phyloP scores from a whole-genome alignment of 2,888 invertebrate genomes.

The Corbicula japonica region DNA sequence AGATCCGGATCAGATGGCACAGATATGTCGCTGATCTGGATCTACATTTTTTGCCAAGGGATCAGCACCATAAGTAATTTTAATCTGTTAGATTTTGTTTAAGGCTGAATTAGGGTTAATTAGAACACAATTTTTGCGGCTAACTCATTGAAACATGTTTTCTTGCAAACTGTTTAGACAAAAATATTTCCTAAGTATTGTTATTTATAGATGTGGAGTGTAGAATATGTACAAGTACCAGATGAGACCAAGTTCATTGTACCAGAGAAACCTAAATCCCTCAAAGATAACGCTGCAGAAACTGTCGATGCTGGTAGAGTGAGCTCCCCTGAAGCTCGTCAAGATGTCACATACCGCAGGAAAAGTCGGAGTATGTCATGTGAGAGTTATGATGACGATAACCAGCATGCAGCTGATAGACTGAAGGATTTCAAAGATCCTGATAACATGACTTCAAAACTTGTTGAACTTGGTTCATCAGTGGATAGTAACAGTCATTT shows the following conservation, averaged over 20 bases:
- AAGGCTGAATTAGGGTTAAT: no score
- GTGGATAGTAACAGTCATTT: slow-evolving; percentile 83
- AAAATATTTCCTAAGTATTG: neutral
- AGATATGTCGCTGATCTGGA: no score
- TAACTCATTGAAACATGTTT: no score
- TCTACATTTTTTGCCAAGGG: no score
- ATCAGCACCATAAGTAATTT: no score
- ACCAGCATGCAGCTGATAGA: slow-evolving; percentile 74
- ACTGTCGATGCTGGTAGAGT: slow-evolving; percentile 39
- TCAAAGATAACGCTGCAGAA: slow-evolving; percentile 38
- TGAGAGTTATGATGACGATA: slow-evolving; percentile 78
- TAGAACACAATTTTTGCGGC: no score
- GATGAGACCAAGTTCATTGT: slow-evolving; percentile 86
- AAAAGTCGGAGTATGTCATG: slow-evolving; percentile 62
- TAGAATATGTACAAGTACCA: slow-evolving; percentile 96
- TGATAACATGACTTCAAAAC: slow-evolving; percentile 77
- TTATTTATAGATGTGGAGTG: slow-evolving; percentile 95
- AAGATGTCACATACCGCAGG: slow-evolving; percentile 44
- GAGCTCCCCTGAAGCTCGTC: slow-evolving; percentile 33
- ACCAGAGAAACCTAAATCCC: slow-evolving; percentile 37
- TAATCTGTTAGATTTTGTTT: no score
- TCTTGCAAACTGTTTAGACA: no score
- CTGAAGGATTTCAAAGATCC: slow-evolving; percentile 84
- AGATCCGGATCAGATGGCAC: no score
- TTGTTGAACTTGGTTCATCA: slow-evolving; percentile 83